phyloP scores from a whole-genome alignment of 2,113 vertebrate species.

The Rafetus swinhoei region DNA sequence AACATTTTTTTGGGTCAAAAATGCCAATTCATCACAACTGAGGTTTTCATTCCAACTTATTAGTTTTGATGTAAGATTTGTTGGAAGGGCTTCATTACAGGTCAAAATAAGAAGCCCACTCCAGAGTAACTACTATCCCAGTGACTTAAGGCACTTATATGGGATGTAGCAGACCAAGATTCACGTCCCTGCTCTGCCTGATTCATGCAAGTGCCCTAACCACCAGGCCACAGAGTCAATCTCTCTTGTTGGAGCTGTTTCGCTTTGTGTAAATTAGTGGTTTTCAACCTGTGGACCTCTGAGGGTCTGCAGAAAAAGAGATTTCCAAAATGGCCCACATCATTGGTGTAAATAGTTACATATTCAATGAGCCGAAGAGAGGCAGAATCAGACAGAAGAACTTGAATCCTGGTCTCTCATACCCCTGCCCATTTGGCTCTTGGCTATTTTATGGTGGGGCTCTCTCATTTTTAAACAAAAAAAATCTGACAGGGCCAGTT shows the following conservation, averaged over 20 bases:
- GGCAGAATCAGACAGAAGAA: not conserved
- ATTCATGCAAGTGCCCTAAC: too few species aligned
- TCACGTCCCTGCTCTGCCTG: too few species aligned
- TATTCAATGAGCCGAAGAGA: not conserved
- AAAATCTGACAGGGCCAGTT: not conserved
- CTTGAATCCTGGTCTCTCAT: not conserved
- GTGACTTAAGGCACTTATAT: not conserved
- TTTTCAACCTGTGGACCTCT: too few species aligned
- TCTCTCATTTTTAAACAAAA: not conserved
- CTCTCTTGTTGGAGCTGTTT: too few species aligned
- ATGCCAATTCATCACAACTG: not conserved
- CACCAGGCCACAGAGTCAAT: too few species aligned
- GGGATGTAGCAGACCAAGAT: not conserved
- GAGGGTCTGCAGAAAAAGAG: too few species aligned
- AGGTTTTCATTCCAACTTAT: not conserved
- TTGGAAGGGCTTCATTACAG: not conserved
- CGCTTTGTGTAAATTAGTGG: too few species aligned
- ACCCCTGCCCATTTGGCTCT: not conserved
- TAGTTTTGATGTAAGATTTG: not conserved
- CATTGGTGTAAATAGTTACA: not conserved
- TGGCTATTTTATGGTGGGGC: not conserved
- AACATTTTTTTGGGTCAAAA: not conserved
- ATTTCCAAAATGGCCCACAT: too few species aligned
- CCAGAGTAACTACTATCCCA: not conserved
- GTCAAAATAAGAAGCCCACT: not conserved